A percentile compares a stretch with the other conserved stretches of the same genome.
phyloP scores from a whole-genome alignment of 2,113 vertebrate genomes.

The Conger conger region DNA sequence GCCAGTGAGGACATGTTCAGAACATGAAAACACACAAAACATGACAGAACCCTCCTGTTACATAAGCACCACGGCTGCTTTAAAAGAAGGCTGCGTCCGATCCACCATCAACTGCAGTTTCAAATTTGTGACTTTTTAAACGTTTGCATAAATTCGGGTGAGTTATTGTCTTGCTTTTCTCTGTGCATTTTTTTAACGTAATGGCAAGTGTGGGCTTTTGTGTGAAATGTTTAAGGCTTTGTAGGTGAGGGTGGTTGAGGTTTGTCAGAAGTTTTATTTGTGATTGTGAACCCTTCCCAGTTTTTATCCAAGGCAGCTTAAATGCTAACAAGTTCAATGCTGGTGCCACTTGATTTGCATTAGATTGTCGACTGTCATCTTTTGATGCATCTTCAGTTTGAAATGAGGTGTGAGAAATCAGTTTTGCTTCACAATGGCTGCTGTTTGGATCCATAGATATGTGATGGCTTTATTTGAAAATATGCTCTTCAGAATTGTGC shows the following conservation, averaged over 20 bases:
- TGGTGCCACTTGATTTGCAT: neutral
- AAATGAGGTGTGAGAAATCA: neutral
- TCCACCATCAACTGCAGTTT: neutral
- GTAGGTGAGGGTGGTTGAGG: neutral
- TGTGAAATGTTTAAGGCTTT: neutral
- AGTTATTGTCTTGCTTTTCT: neutral
- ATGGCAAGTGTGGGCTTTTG: neutral
- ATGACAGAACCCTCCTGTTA: neutral
- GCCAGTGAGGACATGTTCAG: neutral
- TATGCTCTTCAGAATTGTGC: too few relatives aligned
- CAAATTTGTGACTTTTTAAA: neutral
- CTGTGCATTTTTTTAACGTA: neutral
- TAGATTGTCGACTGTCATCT: neutral
- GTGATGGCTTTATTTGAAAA: too few relatives aligned
- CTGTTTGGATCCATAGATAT: neutral
- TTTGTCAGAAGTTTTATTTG: neutral
- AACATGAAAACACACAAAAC: neutral
- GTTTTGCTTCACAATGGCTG: neutral
- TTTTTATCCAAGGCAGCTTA: neutral
- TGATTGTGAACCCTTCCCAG: neutral
- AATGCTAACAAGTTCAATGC: neutral
- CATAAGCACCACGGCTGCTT: neutral
- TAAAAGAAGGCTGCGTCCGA: neutral
- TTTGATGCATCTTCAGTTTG: neutral
- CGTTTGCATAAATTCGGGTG: neutral